Evolutionary conservation across 2,888 invertebrate species (phyloP), one percentile per base, ranked within the genome.

Genomic region (Nymphalis c-album): DNA sequence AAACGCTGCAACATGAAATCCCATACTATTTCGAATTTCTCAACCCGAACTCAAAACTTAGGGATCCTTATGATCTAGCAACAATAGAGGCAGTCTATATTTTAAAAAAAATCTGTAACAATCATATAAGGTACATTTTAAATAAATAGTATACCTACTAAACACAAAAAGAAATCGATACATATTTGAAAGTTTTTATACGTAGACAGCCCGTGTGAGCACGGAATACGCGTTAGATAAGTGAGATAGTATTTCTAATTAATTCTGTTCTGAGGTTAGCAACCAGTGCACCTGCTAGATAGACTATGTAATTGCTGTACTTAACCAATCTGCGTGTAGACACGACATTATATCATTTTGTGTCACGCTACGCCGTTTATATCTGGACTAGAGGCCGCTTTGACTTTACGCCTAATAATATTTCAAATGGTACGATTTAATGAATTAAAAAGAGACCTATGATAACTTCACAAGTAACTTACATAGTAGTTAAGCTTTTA

Each of bases 271-370:
- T 66, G 48, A 60, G 55, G 53, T 55, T 35, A 26, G 31, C 55
- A 60, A 53, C n/a, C 53, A 60, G 70, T 75, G 76, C 75, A 74
- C 75, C 73, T 73, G 75, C 69, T 69, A 59, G 67, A 72, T 70
- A 62, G 73, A 68, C 70, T 71, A 68, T 69, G 74, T 77, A 76
- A 77, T 78, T 78, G 74, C 74, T 63, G 70, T 72, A 77, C 73
- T 77, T 75, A 75, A 69, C 73, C 73, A 74, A 73, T 76, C 76
- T 71, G 73, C 70, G 70, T 68, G 67, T 69, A 68, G 71, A 71
- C 70, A 71, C 70, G 70, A 69, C 69, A 71, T 73, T 75, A 74
- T 70, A 76, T 72, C 74, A 72, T 77, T 75, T 72, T 67, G 67
- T 66, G 71, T 75, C 74, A 73, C 73, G 74, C 67, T 63, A 73